Percentiles rank a stretch among this genome's conserved stretches.
Conservation (phyloP, 2,888 invertebrate species). For the Boloria euphrosyne region DNA sequence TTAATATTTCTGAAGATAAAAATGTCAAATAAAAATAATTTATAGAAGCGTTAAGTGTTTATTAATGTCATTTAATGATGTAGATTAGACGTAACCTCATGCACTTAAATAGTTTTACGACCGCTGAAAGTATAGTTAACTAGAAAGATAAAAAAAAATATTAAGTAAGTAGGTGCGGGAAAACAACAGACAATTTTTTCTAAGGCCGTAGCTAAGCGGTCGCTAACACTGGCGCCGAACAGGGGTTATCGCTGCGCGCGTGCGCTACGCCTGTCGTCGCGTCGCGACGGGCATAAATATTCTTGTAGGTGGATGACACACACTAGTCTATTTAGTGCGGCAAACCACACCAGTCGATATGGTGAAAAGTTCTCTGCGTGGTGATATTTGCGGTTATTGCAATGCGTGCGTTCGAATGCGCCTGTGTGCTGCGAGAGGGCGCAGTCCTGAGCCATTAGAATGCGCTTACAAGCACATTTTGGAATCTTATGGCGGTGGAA, state of each 20-base stretch:
- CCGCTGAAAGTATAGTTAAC: constrained; percentile 7
- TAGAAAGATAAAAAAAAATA: constrained; percentile 30
- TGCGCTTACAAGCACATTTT: constrained; percentile 79
- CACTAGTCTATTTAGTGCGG: constrained; percentile 61
- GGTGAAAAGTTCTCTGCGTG: constrained; percentile 63
- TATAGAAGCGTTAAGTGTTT: constrained; percentile 32
- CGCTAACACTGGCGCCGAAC: constrained; percentile 66
- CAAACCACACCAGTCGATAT: constrained; percentile 55
- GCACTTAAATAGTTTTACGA: constrained; percentile 29
- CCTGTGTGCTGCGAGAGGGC: constrained; percentile 67
- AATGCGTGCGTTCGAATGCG: constrained; percentile 73
- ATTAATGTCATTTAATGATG: constrained; percentile 38
- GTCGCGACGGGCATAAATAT: constrained; percentile 65
- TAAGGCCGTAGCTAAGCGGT: constrained; percentile 46
- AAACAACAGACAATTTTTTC: constrained; percentile 37
- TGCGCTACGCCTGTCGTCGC: constrained; percentile 65
- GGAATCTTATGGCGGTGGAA: constrained; percentile 63
- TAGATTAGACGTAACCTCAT: constrained; percentile 40
- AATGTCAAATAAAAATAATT: constrained; percentile 34
- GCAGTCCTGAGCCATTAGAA: constrained; percentile 69
- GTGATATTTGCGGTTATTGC: constrained; percentile 76
- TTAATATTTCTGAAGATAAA: constrained; percentile 22
- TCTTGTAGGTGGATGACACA: constrained; percentile 47
- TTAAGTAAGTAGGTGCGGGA: constrained; percentile 23
- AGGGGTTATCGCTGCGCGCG: constrained; percentile 75